phyloP scores from a whole-genome alignment of 1,140 invertebrate genomes.

The Tyrophagus putrescentiae region DNA sequence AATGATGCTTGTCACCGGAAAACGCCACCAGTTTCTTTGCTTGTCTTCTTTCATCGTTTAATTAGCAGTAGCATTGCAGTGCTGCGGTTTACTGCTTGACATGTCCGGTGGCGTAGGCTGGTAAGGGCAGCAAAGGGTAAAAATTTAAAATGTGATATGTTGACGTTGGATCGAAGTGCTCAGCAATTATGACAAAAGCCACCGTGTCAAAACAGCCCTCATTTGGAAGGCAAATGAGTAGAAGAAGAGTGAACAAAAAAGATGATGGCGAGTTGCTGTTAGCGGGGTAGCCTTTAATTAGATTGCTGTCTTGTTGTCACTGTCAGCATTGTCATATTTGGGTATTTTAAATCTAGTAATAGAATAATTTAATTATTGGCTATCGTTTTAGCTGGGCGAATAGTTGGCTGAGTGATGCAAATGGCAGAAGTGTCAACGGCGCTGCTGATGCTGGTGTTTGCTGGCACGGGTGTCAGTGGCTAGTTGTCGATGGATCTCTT shows the following conservation, averaged over 20 bases:
- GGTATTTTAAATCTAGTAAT: background rate
- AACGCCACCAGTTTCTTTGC: background rate
- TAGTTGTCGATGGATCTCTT: too few species aligned
- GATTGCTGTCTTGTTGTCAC: slow-evolving; percentile 12
- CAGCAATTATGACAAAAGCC: background rate
- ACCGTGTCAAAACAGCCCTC: background rate
- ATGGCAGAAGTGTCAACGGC: too few species aligned
- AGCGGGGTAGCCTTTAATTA: background rate
- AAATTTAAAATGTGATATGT: background rate
- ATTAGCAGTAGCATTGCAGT: too few species aligned
- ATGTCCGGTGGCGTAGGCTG: too few species aligned
- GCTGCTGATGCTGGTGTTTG: too few species aligned
- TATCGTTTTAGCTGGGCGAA: background rate
- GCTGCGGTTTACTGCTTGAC: too few species aligned
- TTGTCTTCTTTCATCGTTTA: background rate
- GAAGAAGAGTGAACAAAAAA: too few species aligned
- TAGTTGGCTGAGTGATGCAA: too few species aligned
- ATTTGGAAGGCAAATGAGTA: slow-evolving; percentile 7
- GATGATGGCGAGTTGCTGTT: too few species aligned
- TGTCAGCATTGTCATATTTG: slow-evolving; percentile 12
- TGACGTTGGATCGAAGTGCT: background rate
- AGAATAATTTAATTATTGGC: slow-evolving; percentile 10
- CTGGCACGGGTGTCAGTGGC: too few species aligned
- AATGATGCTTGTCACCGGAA: background rate
- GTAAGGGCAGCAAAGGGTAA: too few species aligned